These are phyloP conservation scores for Caenorhabditis remanei DNA, from an alignment of 1,140 invertebrate genomes.

Conservation along the genomic window DNA sequence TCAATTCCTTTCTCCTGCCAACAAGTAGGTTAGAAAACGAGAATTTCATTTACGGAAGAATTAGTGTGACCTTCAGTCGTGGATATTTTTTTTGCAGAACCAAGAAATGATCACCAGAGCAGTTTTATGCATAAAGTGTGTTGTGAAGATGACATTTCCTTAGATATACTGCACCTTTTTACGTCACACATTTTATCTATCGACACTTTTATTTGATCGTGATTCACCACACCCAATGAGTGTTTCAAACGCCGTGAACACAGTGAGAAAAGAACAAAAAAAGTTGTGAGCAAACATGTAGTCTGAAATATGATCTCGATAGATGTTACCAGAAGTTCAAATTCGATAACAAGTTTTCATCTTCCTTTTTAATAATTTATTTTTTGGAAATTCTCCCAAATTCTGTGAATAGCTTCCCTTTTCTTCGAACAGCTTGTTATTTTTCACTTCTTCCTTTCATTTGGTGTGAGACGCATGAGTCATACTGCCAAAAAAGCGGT, in stretches of 20 bases:
- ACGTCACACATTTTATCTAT: slow-evolving; percentile 28
- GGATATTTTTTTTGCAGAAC: background rate
- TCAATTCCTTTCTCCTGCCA: background rate
- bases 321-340: slow-evolving; percentile 1
- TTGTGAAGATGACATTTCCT: background rate
- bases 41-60: slow-evolving; percentile 7
- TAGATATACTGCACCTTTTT: background rate
- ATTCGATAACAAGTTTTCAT: background rate
- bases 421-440: background rate
- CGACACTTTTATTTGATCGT: slow-evolving; percentile 2
- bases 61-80: slow-evolving; percentile 5
- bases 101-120: background rate
- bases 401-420: background rate
- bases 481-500: background rate
- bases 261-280: background rate
- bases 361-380: background rate
- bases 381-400: background rate
- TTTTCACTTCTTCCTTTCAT: background rate
- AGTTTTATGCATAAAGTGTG: background rate
- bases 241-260: background rate
- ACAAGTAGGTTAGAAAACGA: background rate
- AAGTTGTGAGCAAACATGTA: slow-evolving; percentile 26
- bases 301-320: slow-evolving; percentile 19
- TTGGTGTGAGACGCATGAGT: background rate
- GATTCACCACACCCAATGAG: slow-evolving; percentile 36